Evolutionary conservation across 2,113 vertebrate genomes (phyloP), one percentile per base, ranked within the genome.

Genomic region (Brachyhypopomus gauderio): DNA sequence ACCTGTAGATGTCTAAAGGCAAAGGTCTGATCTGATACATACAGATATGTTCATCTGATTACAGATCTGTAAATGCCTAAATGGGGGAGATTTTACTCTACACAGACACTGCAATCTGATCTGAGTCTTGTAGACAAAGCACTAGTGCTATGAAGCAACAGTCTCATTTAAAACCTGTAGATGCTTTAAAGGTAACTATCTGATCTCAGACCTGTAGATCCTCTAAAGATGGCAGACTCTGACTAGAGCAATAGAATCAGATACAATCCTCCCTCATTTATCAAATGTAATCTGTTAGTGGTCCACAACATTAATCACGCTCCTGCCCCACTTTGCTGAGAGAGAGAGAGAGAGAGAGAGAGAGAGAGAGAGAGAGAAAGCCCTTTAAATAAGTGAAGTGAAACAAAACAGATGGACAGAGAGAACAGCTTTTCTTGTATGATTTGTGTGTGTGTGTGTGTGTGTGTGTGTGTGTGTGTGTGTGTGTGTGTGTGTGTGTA

Each of bases 231-330:
- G 41, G 77, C 25, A 79, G 38, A 19, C 30, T 38, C 64, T 58
- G 55, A 71, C 30, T 41, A 20, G 58, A 60, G 55, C 52, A 17
- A 79, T 16, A 60, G 56, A 67, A 72, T 71, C 71, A 34, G 17
- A 79, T 48, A 75, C 55, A 25, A 23, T 72, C 79, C 45, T 78
- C 55, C 70, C 80, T 85, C 79, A 75, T 82, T 85, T 75, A 74
- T 81, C 83, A 85, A 78, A 78, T 56, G 75, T 85, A 85, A 82
- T 81, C 56, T 48, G 79, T 75, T 86, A 72, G 79, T 75, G 82
- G 69, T 66, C 74, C 69, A 52, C 70, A 78, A 70, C 83, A 85
- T 85, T 83, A 85, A 85, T 85, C 83, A 85, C 73, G 14, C 63
- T 12, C 30, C 83, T 59, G 56, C 56, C 75, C 74, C 76, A 77